These are phyloP conservation scores for Catocala fraxini DNA, from an alignment of 2,888 invertebrate species.

Conservation along the genomic window DNA sequence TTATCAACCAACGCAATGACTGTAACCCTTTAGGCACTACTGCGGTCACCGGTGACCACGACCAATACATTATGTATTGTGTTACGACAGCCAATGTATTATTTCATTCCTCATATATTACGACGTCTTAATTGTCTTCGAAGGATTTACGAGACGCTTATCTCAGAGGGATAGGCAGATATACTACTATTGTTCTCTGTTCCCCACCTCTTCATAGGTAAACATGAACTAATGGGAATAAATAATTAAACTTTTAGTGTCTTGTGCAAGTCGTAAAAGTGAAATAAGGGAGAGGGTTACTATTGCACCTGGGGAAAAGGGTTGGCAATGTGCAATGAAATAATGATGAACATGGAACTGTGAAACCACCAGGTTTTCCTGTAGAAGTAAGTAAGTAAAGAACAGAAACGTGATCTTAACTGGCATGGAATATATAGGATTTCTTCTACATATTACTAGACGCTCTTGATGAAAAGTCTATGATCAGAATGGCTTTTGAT, in stretches of 20 bases:
- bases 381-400: too few relatives aligned
- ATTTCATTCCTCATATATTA: background rate
- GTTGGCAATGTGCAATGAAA: background rate
- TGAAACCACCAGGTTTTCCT: too few relatives aligned
- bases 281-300: constrained; percentile 17
- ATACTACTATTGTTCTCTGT: constrained; percentile 1
- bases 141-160: background rate
- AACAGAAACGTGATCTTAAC: too few relatives aligned
- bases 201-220: background rate
- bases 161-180: constrained; percentile 1
- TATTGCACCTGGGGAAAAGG: constrained; percentile 1
- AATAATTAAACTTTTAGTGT: constrained; percentile 22
- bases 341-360: too few relatives aligned
- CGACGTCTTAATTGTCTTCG: background rate
- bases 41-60: too few relatives aligned
- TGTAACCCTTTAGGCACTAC: too few relatives aligned
- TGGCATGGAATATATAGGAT: too few relatives aligned
- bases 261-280: constrained; percentile 11
- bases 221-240: constrained; percentile 7
- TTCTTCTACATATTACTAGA: too few relatives aligned
- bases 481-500: too few relatives aligned
- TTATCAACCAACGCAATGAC: too few relatives aligned
- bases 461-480: too few relatives aligned
- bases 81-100: background rate
- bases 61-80: too few relatives aligned